Evolutionary conservation across 1,140 invertebrate species (phyloP), one percentile per base, ranked within the genome.

Genomic region (Macrocentrus cingulum): DNA sequence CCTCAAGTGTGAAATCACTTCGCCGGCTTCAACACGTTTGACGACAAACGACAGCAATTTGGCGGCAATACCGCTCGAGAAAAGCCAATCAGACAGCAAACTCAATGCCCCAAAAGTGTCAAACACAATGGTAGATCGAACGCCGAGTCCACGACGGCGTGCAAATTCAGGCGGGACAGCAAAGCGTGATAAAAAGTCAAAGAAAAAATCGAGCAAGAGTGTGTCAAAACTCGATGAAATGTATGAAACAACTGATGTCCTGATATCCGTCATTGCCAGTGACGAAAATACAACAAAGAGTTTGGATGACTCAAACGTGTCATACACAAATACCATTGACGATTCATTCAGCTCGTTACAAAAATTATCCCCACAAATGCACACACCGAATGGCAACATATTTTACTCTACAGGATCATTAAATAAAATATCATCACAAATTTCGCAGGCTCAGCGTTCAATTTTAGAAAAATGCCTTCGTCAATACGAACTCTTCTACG

Each of bases 401-500:
- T 56, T 52, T 2, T 45, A 59, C 9, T 51, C 46, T 3, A 25
- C 34, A 8, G 60, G 50, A 16, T 66, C 66, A 3, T 50, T 65
- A 36, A 70, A 67, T 22, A 75, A 74, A 0, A 62, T 64, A 0
- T 58, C 55, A 11, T 75, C 72, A 1, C 51, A 65, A 1, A 69
- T 42, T 36, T 29, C 36, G 25, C 49, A 39, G 13, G 29, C 32
- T 9, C 49, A 22, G 18, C 49, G 37, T 19, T 79, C 83, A 0
- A 82, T 85, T 65, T 49, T 85, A 1, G 83, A 84, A 57, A 84
- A 85, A 61, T 90, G 88, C 69, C 79, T 88, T 9, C 79, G 85
- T 50, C 82, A 84, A 56, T 91, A 89, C 62, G 84, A 91, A 69
- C 75, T 81, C 11, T 89, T 91, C 61, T 88, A 87, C 62, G 81